Conservation (phyloP, 1,140 invertebrate genomes). For the Drosophila sproati region DNA sequence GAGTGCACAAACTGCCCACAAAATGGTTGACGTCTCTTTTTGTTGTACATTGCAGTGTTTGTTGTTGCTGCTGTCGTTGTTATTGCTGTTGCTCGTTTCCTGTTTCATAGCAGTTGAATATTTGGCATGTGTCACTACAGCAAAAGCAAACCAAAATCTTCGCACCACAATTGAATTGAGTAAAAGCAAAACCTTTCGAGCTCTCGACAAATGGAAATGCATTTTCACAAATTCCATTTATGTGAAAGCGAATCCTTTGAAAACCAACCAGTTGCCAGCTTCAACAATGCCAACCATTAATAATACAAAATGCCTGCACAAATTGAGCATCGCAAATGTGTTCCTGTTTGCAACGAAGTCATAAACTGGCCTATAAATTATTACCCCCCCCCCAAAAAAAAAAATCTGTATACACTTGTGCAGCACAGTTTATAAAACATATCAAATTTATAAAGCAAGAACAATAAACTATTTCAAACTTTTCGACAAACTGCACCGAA, state of each 20-base stretch:
- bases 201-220: conserved; percentile 43
- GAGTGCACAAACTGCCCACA: conserved; percentile 61
- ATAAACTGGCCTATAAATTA: conserved; percentile 69
- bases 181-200: conserved; percentile 17
- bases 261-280: conserved; percentile 28
- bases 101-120: conserved; percentile 63
- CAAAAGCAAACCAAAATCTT: conserved; percentile 52
- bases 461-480: conserved; percentile 33
- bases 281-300: conserved; percentile 47
- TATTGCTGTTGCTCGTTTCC: conserved; percentile 50
- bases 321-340: conserved; percentile 44
- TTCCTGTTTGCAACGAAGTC: conserved; percentile 1
- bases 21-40: conserved; percentile 67
- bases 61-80: conserved; percentile 7
- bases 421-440: conserved; percentile 56
- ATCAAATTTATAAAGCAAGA: conserved; percentile 29
- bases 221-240: conserved; percentile 49
- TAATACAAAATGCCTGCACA: conserved; percentile 45
- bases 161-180: conserved; percentile 25
- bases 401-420: conserved; percentile 48
- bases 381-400: conserved; percentile 24
- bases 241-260: conserved; percentile 33
- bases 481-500: conserved; percentile 47
- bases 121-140: conserved; percentile 72
- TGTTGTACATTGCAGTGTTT: conserved; percentile 18